A percentile compares a stretch with the other conserved stretches of the same genome.
Evolutionary conservation across 2,113 vertebrate genomes (phyloP).

Genomic region (Emydocephalus ijimae): DNA sequence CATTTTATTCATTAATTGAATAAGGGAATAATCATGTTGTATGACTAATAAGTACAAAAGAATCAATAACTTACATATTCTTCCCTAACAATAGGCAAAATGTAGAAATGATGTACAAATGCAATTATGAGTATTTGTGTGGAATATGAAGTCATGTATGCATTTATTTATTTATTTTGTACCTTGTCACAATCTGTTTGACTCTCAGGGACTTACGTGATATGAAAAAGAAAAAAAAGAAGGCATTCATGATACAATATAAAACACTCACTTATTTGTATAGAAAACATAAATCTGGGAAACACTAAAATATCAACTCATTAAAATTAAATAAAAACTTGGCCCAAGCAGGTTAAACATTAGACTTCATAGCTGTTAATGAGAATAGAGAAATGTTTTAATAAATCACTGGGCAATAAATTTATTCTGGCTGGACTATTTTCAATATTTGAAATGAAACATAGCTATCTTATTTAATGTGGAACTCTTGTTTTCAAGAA

Average conservation of each 20-base stretch:
- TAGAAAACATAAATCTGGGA: neutral
- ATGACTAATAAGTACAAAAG: constrained; percentile 58
- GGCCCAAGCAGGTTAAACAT: neutral
- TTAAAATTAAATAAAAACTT: neutral
- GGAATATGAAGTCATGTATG: neutral
- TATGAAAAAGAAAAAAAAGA: neutral
- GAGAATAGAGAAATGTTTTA: neutral
- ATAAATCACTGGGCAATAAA: neutral
- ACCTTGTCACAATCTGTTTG: neutral
- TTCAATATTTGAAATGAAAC: constrained; percentile 11
- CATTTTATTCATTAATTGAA: constrained; percentile 68
- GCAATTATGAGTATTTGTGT: constrained; percentile 33
- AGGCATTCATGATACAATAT: neutral
- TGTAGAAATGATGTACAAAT: constrained; percentile 31
- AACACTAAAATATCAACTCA: neutral
- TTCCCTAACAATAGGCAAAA: constrained; percentile 34
- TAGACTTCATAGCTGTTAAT: neutral
- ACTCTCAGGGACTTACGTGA: neutral
- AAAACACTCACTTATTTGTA: neutral
- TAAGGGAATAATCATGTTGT: constrained; percentile 48
- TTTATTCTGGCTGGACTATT: neutral
- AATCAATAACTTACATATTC: constrained; percentile 40
- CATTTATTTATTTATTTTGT: neutral
- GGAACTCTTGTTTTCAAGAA: constrained; percentile 72
- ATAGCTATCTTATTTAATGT: constrained; percentile 44